phyloP scores from a whole-genome alignment of 2,888 invertebrate genomes.

The Sarcophaga rosellei region DNA sequence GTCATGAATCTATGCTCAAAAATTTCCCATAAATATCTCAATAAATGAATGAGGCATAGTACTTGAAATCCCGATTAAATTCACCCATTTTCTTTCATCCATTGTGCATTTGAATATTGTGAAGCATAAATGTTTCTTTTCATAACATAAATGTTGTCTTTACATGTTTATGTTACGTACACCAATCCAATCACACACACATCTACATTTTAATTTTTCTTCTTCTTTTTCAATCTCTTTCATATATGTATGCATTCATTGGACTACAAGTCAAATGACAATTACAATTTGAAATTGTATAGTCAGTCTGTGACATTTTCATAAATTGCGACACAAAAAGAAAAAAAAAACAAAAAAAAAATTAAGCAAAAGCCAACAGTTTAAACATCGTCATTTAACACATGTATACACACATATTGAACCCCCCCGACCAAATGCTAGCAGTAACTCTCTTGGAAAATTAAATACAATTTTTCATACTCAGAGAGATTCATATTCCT shows the following conservation, averaged over 20 bases:
- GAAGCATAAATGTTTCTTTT: no score
- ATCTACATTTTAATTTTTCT: not conserved
- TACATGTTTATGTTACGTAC: no score
- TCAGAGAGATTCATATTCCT: constrained; percentile 33
- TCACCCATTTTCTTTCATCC: no score
- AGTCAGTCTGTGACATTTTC: constrained; percentile 54
- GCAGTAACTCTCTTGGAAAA: constrained; percentile 51
- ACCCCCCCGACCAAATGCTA: constrained; percentile 15
- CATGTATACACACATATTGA: not conserved
- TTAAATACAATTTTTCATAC: constrained; percentile 54
- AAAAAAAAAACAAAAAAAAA: not conserved
- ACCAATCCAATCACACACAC: no score
- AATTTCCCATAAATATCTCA: no score
- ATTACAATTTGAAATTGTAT: constrained; percentile 56
- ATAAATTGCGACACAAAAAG: constrained; percentile 43
- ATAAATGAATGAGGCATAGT: no score
- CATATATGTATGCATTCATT: not conserved
- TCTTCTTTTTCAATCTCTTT: not conserved
- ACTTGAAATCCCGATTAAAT: no score
- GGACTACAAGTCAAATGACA: constrained; percentile 42
- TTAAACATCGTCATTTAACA: not conserved
- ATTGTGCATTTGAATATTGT: no score
- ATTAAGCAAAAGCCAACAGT: constrained; percentile 25
- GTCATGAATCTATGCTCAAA: no score
- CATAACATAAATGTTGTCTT: no score